These are phyloP conservation scores for Podiceps cristatus DNA, from an alignment of 2,113 vertebrate species.

Conservation along the genomic window DNA sequence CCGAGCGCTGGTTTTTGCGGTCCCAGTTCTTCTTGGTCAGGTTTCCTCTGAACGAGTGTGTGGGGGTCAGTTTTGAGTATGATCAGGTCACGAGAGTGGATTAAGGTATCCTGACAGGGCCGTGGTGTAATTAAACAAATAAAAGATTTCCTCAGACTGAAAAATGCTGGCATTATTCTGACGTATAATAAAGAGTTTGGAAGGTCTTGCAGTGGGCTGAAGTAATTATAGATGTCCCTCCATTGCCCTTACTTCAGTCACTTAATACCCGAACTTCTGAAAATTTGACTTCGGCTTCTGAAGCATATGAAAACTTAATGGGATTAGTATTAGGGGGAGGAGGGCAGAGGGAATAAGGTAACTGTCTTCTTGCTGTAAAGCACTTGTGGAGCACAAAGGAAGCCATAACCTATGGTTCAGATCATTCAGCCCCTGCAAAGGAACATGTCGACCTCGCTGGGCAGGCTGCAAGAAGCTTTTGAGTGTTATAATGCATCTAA, in stretches of 20 bases:
- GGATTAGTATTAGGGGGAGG: accelerated
- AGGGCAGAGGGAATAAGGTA: neutral
- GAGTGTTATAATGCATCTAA: accelerated
- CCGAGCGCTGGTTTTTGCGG: too few species aligned
- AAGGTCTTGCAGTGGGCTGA: accelerated
- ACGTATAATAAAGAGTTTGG: too few species aligned
- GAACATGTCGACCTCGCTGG: accelerated
- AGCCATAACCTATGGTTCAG: accelerated
- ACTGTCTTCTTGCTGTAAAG: neutral
- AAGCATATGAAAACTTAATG: accelerated
- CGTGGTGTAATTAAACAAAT: too few species aligned
- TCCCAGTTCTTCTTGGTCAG: accelerated
- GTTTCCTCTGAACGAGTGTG: accelerated
- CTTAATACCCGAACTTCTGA: neutral
- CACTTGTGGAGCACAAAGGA: accelerated
- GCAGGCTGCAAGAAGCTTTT: neutral
- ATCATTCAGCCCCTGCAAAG: accelerated
- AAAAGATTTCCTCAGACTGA: neutral
- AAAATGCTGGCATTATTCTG: accelerated
- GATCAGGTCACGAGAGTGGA: accelerated
- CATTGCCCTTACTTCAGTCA: neutral
- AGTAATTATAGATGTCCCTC: neutral
- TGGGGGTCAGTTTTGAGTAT: accelerated
- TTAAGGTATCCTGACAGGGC: too few species aligned
- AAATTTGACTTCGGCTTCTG: neutral